Conservation (phyloP, 2,888 invertebrate genomes). For the Chorisops tibialis region DNA sequence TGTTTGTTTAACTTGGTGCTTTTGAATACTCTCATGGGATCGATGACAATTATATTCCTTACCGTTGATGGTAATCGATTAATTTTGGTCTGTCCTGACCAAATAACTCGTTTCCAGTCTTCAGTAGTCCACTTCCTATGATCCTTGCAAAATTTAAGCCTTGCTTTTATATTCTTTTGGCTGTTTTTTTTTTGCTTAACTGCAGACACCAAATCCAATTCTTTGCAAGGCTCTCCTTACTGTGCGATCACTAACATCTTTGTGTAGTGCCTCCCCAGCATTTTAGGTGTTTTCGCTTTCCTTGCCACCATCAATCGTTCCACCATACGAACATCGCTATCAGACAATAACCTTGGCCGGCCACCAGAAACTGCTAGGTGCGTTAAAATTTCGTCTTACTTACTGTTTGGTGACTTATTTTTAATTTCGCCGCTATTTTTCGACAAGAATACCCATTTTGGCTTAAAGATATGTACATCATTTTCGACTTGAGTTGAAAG, state of each 20-base stretch:
- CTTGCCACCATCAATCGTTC: slow-evolving; percentile 1
- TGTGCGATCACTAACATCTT: slow-evolving; percentile 24
- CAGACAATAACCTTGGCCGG: neutral
- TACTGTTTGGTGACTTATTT: neutral
- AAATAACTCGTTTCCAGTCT: slow-evolving; percentile 28
- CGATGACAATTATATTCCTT: slow-evolving; percentile 24
- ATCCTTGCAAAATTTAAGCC: slow-evolving; percentile 26
- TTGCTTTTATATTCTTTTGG: slow-evolving; percentile 23
- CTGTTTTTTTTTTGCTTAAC: slow-evolving; percentile 26
- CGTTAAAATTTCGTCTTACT: neutral
- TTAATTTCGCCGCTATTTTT: neutral
- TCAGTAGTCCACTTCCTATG: slow-evolving; percentile 7
- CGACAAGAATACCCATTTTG: neutral
- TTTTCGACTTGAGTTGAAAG: no score
- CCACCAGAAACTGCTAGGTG: neutral
- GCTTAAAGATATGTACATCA: no score
- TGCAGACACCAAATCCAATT: slow-evolving; percentile 26
- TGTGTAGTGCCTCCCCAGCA: neutral
- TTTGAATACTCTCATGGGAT: slow-evolving; percentile 5
- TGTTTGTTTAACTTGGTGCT: slow-evolving; percentile 9
- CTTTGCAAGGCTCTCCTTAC: slow-evolving; percentile 20
- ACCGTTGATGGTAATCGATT: slow-evolving; percentile 19
- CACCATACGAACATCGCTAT: neutral
- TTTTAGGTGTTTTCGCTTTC: neutral
- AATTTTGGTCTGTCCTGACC: slow-evolving; percentile 28